Percentiles rank a stretch among this genome's conserved stretches.
phyloP scores from a whole-genome alignment of 2,888 invertebrate genomes.

The Eupelmus urozonus region DNA sequence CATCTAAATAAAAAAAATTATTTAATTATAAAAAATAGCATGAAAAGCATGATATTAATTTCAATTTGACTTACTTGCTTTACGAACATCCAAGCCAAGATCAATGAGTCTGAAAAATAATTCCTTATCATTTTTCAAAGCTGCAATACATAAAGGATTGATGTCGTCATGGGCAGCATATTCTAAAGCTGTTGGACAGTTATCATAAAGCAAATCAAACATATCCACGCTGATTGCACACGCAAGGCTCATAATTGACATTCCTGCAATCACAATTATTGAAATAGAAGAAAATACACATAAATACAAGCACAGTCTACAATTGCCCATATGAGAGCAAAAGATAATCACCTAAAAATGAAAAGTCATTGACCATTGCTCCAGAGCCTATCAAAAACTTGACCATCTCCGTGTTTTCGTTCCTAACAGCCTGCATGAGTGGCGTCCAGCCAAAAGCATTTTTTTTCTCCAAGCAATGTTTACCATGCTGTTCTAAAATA shows the following conservation, averaged over 20 bases:
- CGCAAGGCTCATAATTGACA: conserved; percentile 70
- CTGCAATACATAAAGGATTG: conserved; percentile 72
- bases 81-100: conserved; percentile 65
- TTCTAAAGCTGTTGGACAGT: conserved; percentile 66
- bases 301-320: too few species aligned
- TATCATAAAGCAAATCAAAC: conserved; percentile 69
- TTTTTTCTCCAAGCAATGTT: conserved; percentile 65
- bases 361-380: conserved; percentile 66
- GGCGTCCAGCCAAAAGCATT: conserved; percentile 75
- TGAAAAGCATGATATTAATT: not conserved
- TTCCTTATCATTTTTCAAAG: conserved; percentile 71
- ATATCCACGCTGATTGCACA: conserved; percentile 69
- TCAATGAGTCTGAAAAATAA: conserved; percentile 69
- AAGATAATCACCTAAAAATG: conserved; percentile 67
- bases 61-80: conserved; percentile 66
- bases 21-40: not conserved
- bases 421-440: conserved; percentile 73
- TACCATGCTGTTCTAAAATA: conserved; percentile 65
- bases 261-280: conserved; percentile 62
- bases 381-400: conserved; percentile 67
- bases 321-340: too few species aligned
- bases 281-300: conserved; percentile 10
- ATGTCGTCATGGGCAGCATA: conserved; percentile 68
- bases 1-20: conserved; percentile 61
- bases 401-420: conserved; percentile 67